Percentiles rank a stretch among this genome's conserved stretches.
Evolutionary conservation across 2,797 vertebrate species (phyloP).

Genomic region (Oreochromis mossambicus): DNA sequence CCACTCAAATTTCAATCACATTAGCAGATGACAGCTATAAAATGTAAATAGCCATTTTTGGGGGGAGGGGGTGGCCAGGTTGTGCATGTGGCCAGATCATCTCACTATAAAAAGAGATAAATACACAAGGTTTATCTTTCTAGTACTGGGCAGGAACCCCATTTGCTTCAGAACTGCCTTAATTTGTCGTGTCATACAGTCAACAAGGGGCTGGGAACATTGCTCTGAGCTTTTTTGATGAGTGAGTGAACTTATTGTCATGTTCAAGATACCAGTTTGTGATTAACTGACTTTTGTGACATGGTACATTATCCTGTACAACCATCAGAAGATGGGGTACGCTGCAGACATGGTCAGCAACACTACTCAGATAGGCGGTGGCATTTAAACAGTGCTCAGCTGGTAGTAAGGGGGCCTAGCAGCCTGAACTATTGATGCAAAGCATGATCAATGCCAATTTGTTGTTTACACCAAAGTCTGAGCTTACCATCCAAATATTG

Average conservation of each 20-base stretch:
- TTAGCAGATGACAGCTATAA: slow-evolving; percentile 17
- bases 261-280: not conserved
- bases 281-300: not conserved
- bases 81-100: not conserved
- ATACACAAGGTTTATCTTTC: not conserved
- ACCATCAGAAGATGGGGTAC: not conserved
- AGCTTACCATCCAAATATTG: not conserved
- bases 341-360: not conserved
- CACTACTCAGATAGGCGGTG: not conserved
- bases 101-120: not conserved
- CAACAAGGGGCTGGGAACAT: not conserved
- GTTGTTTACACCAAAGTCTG: not conserved
- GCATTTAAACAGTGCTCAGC: not conserved
- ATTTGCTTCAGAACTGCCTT: not conserved
- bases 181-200: not conserved
- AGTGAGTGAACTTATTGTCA: not conserved
- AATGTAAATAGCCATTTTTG: not conserved
- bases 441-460: not conserved
- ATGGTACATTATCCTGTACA: not conserved
- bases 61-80: not conserved
- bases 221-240: not conserved
- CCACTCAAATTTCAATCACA: not conserved
- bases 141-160: not conserved
- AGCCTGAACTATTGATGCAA: not conserved
- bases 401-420: not conserved